Percentiles rank a stretch among this genome's conserved stretches.
These are phyloP conservation scores for Chelmon rostratus DNA, from an alignment of 2,797 vertebrate genomes.

Conservation along the genomic window DNA sequence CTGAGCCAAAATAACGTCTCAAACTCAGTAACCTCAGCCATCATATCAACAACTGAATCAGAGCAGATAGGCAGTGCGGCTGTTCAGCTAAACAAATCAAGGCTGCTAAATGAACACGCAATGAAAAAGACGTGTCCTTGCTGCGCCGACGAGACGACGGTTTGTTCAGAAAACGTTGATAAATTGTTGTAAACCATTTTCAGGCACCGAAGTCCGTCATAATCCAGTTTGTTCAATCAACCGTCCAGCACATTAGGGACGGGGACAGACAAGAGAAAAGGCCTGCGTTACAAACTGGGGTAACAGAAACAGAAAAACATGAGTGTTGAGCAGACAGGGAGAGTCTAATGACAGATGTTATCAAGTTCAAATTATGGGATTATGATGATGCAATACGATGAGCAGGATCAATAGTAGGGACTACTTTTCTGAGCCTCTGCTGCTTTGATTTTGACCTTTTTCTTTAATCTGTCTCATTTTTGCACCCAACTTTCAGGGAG, in stretches of 20 bases:
- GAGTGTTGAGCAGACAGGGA: neutral
- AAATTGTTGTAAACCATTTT: conserved; percentile 47
- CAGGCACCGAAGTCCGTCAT: conserved; percentile 33
- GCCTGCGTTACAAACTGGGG: neutral
- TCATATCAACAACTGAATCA: conserved; percentile 74
- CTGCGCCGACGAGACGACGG: conserved; percentile 8
- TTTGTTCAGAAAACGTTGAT: conserved; percentile 29
- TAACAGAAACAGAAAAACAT: neutral
- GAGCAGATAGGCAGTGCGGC: conserved; percentile 68
- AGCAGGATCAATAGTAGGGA: neutral
- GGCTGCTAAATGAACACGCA: conserved; percentile 57
- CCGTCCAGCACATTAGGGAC: conserved; percentile 28
- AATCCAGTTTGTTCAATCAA: conserved; percentile 35
- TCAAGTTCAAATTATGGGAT: neutral
- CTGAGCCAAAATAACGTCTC: conserved; percentile 77
- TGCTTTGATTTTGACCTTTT: neutral
- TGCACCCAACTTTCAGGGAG: neutral
- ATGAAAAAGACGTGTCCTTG: conserved; percentile 44
- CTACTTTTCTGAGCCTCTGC: neutral
- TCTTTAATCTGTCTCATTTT: neutral
- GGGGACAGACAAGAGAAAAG: neutral
- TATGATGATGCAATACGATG: neutral
- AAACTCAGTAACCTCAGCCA: conserved; percentile 74
- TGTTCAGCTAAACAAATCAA: conserved; percentile 61
- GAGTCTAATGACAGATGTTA: neutral